phyloP scores from a whole-genome alignment of 1,140 invertebrate genomes.

The Drosophila kohkoa region DNA sequence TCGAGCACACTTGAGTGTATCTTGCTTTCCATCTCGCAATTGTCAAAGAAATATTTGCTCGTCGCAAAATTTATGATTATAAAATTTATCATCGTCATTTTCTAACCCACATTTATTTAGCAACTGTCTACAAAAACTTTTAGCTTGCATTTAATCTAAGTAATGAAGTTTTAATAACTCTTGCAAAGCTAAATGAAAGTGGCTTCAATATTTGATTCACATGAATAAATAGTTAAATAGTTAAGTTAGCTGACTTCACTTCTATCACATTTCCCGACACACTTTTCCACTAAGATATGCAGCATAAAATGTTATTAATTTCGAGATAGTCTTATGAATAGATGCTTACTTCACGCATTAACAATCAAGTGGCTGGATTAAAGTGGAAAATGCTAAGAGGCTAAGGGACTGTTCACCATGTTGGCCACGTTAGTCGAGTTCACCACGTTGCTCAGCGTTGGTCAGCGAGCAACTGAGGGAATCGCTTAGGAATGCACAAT shows the following conservation, averaged over 20 bases:
- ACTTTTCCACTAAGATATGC: background rate
- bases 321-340: slow-evolving; percentile 4
- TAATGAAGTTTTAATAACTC: too few species aligned
- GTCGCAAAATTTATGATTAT: too few species aligned
- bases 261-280: background rate
- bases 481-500: slow-evolving; percentile 44
- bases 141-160: too few species aligned
- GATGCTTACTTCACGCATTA: slow-evolving; percentile 37
- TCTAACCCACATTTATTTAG: too few species aligned
- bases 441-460: background rate
- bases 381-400: background rate
- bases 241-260: background rate
- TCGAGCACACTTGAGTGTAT: too few species aligned
- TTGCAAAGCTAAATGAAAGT: too few species aligned
- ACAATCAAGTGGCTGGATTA: slow-evolving; percentile 19
- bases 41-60: too few species aligned
- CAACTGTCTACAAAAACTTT: too few species aligned
- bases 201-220: background rate
- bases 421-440: background rate
- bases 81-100: too few species aligned
- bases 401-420: too few species aligned
- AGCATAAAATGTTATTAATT: slow-evolving; percentile 15
- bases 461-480: slow-evolving; percentile 15
- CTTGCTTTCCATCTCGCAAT: too few species aligned
- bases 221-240: slow-evolving; percentile 2